A percentile compares a stretch with the other conserved stretches of the same genome.
phyloP scores from a whole-genome alignment of 2,797 vertebrate species.

The Urophycis tenuis region DNA sequence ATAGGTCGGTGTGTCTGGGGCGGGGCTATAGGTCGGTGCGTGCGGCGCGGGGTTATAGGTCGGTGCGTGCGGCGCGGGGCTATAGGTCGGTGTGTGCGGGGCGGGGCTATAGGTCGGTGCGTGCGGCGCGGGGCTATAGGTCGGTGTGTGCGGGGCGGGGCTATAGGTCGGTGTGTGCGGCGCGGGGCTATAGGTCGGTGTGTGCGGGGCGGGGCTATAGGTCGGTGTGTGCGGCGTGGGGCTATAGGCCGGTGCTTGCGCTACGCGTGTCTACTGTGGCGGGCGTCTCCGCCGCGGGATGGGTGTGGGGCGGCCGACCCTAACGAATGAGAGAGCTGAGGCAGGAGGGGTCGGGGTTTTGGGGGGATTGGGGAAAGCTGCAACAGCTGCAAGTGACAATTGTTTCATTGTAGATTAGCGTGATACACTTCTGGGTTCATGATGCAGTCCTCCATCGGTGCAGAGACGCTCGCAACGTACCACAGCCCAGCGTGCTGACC shows the following conservation, averaged over 20 bases:
- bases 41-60: background rate
- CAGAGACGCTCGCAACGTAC: too few relatives aligned
- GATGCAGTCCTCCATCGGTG: too few relatives aligned
- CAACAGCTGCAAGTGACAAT: background rate
- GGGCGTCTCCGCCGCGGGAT: background rate
- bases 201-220: constrained; percentile 19
- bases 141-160: too few relatives aligned
- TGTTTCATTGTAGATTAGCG: background rate
- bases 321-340: background rate
- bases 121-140: constrained; percentile 22
- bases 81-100: too few relatives aligned
- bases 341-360: background rate
- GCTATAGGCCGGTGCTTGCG: background rate
- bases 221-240: background rate
- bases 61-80: constrained; percentile 16
- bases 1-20: background rate
- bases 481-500: too few relatives aligned
- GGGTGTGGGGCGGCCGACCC: constrained; percentile 1
- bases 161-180: too few relatives aligned
- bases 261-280: background rate
- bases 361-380: background rate
- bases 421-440: too few relatives aligned
- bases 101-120: too few relatives aligned
- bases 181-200: constrained; percentile 20
- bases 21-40: background rate